Percentiles rank a stretch among this genome's conserved stretches.
phyloP scores from a whole-genome alignment of 2,888 invertebrate species.

The Melinaea marsaeus region DNA sequence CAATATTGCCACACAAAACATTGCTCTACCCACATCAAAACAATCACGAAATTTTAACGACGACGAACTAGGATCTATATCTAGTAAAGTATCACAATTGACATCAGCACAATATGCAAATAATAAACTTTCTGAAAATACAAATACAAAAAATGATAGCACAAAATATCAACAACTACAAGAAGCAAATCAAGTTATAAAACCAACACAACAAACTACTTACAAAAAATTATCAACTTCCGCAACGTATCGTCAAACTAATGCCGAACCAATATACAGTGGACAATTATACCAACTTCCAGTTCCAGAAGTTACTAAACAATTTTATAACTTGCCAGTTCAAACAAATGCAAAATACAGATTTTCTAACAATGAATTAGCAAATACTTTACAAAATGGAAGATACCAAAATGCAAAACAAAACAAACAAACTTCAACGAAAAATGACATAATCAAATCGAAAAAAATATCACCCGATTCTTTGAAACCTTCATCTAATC shows the following conservation, averaged over 20 bases:
- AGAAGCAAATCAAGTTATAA: constrained; percentile 16
- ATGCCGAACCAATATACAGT: constrained; percentile 57
- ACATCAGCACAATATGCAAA: constrained; percentile 60
- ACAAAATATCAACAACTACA: constrained; percentile 19
- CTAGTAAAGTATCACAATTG: constrained; percentile 53
- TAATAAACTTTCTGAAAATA: constrained; percentile 31
- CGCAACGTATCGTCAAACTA: constrained; percentile 26
- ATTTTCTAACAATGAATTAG: constrained; percentile 14
- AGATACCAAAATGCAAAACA: not conserved
- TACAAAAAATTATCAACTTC: constrained; percentile 17
- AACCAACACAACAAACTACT: constrained; percentile 20
- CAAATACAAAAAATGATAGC: constrained; percentile 2
- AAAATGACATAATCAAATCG: constrained; percentile 57
- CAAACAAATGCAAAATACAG: constrained; percentile 25
- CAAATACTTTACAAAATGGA: not conserved
- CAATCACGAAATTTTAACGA: constrained; percentile 51
- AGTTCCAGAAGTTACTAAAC: constrained; percentile 64
- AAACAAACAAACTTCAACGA: constrained; percentile 37
- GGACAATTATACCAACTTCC: constrained; percentile 67
- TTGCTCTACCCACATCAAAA: constrained; percentile 42
- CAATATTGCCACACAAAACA: constrained; percentile 57
- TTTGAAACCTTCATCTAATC: constrained; percentile 7
- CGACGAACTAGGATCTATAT: constrained; percentile 40
- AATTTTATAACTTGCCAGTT: constrained; percentile 55
- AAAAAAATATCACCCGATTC: constrained; percentile 33